Base-by-base conservation (phyloP, 1,140 invertebrate species). In the Psilanteris sp. region DNA sequence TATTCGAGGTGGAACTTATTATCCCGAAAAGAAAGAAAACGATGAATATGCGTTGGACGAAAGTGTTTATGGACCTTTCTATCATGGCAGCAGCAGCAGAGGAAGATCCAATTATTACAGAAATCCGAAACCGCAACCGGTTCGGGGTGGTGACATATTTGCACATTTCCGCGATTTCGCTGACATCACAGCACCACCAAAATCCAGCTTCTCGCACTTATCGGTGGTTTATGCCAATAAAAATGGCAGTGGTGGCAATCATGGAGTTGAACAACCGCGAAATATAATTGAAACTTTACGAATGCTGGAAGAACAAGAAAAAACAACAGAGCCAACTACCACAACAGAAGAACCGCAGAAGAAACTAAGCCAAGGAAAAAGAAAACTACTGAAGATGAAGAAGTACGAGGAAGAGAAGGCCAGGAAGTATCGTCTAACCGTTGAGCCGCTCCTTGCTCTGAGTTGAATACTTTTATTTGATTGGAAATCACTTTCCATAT, bases 91-190 rank as follows among this genome's bases (percentile, higher is more conserved):
- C 0, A 92, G 92, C 62, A 91, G 91, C 1, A 87, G 93, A 41
- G 92, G 92, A 2, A 89, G 91, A 1, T 85, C 89, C 4, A 90
- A 90, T 32, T 89, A 91, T n/a, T 90, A 86, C 44, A 87, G 85
- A 39, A 89, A 90, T 24, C 87, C 89, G 0, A 89, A 89, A 66
- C 86, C 88, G 0, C 82, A 89, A 43, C 82, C 87, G 6, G 52
- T 86, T 2, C 78, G 85, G 0, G 81, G 79, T 15, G 86, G 85
- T 0, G 87, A 88, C 16, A 85, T 89, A 79, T 96, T 96, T 78
- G 94, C 94, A 2, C 95, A 96, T 79, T 96, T 96, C 88, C 91
- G 94, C 62, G 95, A 96, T 79, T 96, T 96, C 79, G 95, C 95
- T 0, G 95, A 96, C 76, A 95, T 96, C 15, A 96, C 95, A 27